phyloP scores from a whole-genome alignment of 2,113 vertebrate genomes.

The Myotis lucifugus region DNA sequence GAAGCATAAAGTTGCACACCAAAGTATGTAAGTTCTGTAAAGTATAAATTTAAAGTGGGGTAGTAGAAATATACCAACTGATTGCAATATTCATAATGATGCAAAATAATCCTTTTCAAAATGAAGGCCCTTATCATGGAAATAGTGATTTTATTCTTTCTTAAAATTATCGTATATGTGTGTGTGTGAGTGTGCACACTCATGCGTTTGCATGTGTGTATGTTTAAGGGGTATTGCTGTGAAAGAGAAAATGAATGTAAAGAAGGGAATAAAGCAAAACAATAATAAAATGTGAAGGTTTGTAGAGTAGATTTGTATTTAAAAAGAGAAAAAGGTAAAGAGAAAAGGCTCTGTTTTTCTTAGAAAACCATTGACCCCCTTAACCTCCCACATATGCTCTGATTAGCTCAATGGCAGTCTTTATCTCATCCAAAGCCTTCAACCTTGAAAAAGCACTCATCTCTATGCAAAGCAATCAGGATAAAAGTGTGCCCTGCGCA shows the following conservation, averaged over 20 bases:
- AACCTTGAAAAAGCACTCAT: constrained; percentile 69
- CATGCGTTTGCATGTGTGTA: neutral
- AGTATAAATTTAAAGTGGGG: constrained; percentile 21
- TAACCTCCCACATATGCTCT: constrained; percentile 39
- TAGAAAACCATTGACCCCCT: constrained; percentile 52
- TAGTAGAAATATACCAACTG: constrained; percentile 8
- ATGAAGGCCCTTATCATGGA: neutral
- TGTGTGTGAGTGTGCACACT: neutral
- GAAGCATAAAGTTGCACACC: neutral
- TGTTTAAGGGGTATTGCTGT: neutral
- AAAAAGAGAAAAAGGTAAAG: constrained; percentile 7
- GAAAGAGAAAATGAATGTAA: neutral
- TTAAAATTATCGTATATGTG: neutral
- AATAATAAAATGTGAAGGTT: neutral
- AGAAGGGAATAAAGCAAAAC: neutral
- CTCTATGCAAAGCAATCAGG: constrained; percentile 70
- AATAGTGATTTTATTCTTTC: neutral
- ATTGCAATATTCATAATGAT: neutral
- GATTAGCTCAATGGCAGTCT: constrained; percentile 73
- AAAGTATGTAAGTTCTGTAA: neutral
- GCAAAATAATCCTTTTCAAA: constrained; percentile 1
- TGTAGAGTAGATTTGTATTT: neutral
- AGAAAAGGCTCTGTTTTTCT: constrained; percentile 18
- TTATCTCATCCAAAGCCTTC: constrained; percentile 55
- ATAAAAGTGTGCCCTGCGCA: constrained; percentile 40